Percentiles rank a stretch among this genome's conserved stretches.
Evolutionary conservation across 2,797 vertebrate genomes (phyloP).

Genomic region (Cossypha polioptera): DNA sequence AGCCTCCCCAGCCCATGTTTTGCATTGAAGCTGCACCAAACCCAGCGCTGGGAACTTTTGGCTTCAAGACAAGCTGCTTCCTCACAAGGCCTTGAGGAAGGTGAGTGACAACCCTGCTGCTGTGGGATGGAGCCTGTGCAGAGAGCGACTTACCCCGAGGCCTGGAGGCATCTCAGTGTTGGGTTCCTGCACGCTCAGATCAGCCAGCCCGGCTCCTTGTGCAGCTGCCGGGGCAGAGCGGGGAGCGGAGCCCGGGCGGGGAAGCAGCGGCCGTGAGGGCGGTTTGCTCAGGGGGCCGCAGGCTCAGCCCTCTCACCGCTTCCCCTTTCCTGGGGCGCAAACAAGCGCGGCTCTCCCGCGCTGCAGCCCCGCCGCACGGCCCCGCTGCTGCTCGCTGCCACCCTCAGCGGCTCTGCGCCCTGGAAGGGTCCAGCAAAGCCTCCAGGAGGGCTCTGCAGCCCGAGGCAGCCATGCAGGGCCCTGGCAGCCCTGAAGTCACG

Average conservation of each 20-base stretch:
- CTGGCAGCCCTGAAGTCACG: rapidly evolving
- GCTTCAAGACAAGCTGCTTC: not conserved
- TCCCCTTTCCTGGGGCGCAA: not conserved
- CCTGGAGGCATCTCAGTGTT: not conserved
- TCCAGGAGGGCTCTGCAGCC: rapidly evolving
- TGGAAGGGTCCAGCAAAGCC: not conserved
- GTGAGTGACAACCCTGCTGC: rapidly evolving
- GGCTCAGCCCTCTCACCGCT: slow-evolving; percentile 5
- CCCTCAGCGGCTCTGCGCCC: rapidly evolving
- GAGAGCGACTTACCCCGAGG: not conserved
- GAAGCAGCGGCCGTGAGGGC: not conserved
- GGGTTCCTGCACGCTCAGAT: rapidly evolving
- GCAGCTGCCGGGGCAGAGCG: not conserved
- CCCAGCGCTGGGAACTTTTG: not conserved
- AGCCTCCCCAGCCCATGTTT: not conserved
- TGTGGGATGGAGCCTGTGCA: rapidly evolving
- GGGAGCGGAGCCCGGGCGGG: not conserved
- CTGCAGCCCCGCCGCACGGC: rapidly evolving
- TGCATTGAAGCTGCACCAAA: not conserved
- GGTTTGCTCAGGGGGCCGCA: not conserved
- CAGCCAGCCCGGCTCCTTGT: not conserved
- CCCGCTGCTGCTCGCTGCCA: rapidly evolving
- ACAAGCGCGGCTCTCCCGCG: not conserved
- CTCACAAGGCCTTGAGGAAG: not conserved
- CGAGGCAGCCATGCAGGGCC: rapidly evolving